Base-by-base conservation (phyloP, 2,888 invertebrate genomes). In the Polydrusus pterygomalis region DNA sequence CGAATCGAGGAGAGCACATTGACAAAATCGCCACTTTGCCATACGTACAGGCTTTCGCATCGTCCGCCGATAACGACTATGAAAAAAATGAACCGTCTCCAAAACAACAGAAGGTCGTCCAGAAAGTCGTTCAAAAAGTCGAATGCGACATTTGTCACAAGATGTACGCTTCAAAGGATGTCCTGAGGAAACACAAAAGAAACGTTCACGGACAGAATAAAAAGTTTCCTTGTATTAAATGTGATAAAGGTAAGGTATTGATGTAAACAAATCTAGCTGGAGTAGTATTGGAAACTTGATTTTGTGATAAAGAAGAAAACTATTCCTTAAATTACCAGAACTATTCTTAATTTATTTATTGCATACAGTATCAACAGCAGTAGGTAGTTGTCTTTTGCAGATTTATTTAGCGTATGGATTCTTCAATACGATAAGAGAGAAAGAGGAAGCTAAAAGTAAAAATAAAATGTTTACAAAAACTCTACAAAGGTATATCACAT, bases 121-220 rank as follows among this genome's bases (percentile, higher is more conserved):
- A 34, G 34, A 34, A 25, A n/a, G 75, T 79, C 76, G 58, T 62
- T 18, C 75, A 78, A 49, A 81, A 80, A 56, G 81, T 83, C 17
- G 82, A 84, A 54, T 87, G 87, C 73, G 83, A 85, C 64, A 80
- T 86, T 51, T 87, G 87, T 72, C 75, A 83, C 60, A 87, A 86
- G 76, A 81, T 81, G 68, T 87, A 86, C 72, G 81, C 82, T 2
- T 83, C 84, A 0, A 86, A 86, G 76, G 84, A 86, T 47, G 84
- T 85, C 15, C 79, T 87, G 47, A 83, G 82, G 49, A 86, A 86
- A 75, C 87, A 87, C 79, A 84, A 82, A 73, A 85, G 85, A 77
- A 82, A 77, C 17, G 70, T 90, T 34, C 92, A 93, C 81, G 91
- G 91, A 1, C 90, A 90, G 8, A 91, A 91, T 77, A 87, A 89